Conservation (phyloP, 2,797 vertebrate species). For the Anas georgica region DNA sequence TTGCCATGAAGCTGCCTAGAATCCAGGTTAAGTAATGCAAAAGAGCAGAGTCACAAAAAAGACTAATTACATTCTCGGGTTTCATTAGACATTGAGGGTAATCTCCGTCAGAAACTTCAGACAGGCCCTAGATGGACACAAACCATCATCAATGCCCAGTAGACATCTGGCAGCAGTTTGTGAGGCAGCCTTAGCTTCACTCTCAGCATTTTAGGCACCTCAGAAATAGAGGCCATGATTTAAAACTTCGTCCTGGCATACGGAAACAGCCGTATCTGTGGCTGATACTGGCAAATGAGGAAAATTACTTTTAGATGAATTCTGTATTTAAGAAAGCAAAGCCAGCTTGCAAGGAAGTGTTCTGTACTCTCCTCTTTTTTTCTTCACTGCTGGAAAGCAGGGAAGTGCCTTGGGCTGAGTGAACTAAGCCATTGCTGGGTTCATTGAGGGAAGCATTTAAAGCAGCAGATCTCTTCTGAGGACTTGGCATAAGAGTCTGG, state of each 20-base stretch:
- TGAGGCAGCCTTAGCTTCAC: background rate
- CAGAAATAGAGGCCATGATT: background rate
- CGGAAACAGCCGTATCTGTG: background rate
- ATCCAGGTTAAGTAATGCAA: background rate
- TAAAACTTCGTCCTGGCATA: background rate
- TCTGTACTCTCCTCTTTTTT: background rate
- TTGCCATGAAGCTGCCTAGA: background rate
- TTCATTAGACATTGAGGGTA: conserved; percentile 9
- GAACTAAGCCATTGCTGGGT: background rate
- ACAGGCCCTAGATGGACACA: background rate
- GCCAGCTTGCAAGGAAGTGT: background rate
- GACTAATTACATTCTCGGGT: background rate
- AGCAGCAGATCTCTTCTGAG: background rate
- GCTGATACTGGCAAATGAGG: background rate
- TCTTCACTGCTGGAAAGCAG: background rate
- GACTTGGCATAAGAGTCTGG: background rate
- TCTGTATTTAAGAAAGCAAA: background rate
- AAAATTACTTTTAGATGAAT: conserved; percentile 12
- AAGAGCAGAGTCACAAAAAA: background rate
- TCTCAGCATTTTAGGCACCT: background rate
- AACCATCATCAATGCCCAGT: background rate
- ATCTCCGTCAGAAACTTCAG: conserved; percentile 18
- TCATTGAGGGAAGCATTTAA: background rate
- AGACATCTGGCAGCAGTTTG: background rate
- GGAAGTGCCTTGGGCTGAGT: background rate